Evolutionary conservation across 2,797 vertebrate species (phyloP), one percentile per base, ranked within the genome.

Genomic region (Taenioides sp.): DNA sequence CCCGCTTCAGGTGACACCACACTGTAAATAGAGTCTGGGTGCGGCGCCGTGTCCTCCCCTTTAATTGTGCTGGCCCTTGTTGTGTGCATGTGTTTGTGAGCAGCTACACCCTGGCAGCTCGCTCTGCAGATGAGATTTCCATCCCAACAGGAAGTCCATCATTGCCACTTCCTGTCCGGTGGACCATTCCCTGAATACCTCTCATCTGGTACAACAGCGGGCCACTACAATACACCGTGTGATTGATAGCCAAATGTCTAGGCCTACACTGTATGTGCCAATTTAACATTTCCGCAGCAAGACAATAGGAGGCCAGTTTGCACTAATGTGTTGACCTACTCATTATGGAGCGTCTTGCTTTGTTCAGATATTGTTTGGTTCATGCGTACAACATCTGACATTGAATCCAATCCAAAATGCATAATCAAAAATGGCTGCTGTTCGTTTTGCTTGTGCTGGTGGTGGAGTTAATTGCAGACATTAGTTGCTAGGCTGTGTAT

Each of bases 91-190:
- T 79, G 77, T 81, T 63, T 65, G 57, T 69, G 58, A n/a, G 68
- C 74, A 76, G 79, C 78, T 81, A 87, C 87, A 86, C 87, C 83
- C 85, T 88, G 90, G 93, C 93, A 91, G 90, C 91, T 82, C 80
- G 74, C 87, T 91, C 90, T 85, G 2, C 93, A 95, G 94, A 96
- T 94, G 90, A 95, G 95, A 96, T 95, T 95, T 95, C 92, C 77
- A 92, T 93, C 90, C 87, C 85, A 93, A 90, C 94, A 95, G 95
- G 95, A 96, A 96, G 94, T 95, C 92, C 89, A 95, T 95, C 94
- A 91, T 94, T 95, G 94, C 93, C 92, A 95, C 95, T 96, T 96
- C 95, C 95, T 95, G 94, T 93, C 85, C 91, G 91, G 93, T 94
- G 94, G 77, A 49, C 72, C 63, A 72, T 68, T 67, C 61, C 58